phyloP scores from a whole-genome alignment of 2,797 vertebrate species.

The Anabas testudineus region DNA sequence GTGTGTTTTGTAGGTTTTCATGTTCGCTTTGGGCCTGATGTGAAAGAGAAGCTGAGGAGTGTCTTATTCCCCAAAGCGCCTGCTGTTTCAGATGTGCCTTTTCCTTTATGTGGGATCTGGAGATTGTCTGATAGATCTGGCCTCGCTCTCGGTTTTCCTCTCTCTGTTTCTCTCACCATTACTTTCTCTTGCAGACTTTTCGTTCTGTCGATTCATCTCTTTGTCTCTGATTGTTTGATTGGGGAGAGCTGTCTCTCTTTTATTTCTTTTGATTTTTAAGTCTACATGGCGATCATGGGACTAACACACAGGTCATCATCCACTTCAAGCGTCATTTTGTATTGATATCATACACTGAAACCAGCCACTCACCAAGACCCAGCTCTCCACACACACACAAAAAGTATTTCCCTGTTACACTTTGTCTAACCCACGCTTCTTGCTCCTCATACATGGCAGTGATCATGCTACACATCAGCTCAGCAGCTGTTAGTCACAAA shows the following conservation, averaged over 20 bases:
- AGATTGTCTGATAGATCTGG: conserved; percentile 72
- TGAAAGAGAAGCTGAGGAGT: conserved; percentile 69
- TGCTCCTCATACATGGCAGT: conserved; percentile 18
- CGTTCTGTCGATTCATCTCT: conserved; percentile 58
- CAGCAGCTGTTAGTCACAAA: conserved; percentile 67
- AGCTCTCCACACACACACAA: not conserved
- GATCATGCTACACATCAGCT: conserved; percentile 27
- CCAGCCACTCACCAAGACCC: too few relatives aligned
- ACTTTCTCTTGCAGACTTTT: conserved; percentile 49
- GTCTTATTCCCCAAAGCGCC: conserved; percentile 71
- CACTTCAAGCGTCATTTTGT: conserved; percentile 38
- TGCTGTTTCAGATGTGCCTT: conserved; percentile 74
- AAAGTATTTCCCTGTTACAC: conserved; percentile 5
- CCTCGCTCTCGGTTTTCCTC: conserved; percentile 45
- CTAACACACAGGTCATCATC: conserved; percentile 32
- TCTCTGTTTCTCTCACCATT: conserved; percentile 32
- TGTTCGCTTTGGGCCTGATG: conserved; percentile 75
- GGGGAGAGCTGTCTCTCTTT: conserved; percentile 16
- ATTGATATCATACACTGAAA: not conserved
- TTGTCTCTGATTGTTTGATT: conserved; percentile 66
- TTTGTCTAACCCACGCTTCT: conserved; percentile 17
- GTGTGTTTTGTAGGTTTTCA: conserved; percentile 68
- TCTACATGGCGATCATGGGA: conserved; percentile 48
- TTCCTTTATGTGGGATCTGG: conserved; percentile 75
- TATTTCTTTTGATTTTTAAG: conserved; percentile 44